Evolutionary conservation across 1,140 invertebrate species (phyloP).

Genomic region (Drosophila willistoni): DNA sequence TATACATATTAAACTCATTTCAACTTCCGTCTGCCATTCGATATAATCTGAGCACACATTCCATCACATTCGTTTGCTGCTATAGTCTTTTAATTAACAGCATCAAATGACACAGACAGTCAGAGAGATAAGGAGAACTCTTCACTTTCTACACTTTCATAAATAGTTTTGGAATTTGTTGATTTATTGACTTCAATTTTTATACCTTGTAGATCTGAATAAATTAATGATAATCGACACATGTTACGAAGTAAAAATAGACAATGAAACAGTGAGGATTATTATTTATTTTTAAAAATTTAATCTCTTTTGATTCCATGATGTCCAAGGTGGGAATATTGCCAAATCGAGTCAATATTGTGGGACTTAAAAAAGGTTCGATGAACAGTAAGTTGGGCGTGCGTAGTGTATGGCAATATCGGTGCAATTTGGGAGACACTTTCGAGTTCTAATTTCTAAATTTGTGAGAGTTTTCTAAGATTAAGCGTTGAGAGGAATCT

Average conservation of each 20-base stretch:
- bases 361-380: too few species aligned
- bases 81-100: slow-evolving; percentile 7
- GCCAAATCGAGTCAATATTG: too few species aligned
- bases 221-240: too few species aligned
- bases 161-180: not conserved
- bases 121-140: not conserved
- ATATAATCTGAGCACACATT: slow-evolving; percentile 7
- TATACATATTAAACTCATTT: not conserved
- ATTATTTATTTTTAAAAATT: too few species aligned
- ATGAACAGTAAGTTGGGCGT: too few species aligned
- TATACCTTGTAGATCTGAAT: too few species aligned
- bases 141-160: not conserved
- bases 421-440: not conserved
- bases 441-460: not conserved
- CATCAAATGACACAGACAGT: not conserved
- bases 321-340: too few species aligned
- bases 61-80: not conserved
- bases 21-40: not conserved
- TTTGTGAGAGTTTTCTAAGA: slow-evolving; percentile 5
- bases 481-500: not conserved
- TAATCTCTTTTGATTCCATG: too few species aligned
- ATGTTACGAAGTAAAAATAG: too few species aligned
- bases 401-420: not conserved
- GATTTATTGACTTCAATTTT: not conserved
- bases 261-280: too few species aligned